Evolutionary conservation across 2,797 vertebrate species (phyloP).

Genomic region (Liparis tanakae): DNA sequence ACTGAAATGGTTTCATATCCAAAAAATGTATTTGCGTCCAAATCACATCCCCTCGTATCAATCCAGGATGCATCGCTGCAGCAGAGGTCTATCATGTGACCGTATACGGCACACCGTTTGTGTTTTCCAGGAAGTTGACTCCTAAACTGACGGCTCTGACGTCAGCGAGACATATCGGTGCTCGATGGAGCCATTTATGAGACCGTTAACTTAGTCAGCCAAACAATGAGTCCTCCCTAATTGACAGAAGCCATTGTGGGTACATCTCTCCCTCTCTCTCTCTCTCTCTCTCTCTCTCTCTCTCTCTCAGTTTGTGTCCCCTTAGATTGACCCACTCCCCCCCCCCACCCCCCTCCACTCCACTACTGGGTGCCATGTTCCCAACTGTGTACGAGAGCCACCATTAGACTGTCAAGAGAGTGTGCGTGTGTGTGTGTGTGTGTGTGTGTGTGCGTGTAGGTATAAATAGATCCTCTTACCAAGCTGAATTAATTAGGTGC

Average conservation of each 20-base stretch:
- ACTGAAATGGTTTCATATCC: too few relatives aligned
- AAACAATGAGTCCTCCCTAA: conserved; percentile 58
- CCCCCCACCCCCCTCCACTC: too few relatives aligned
- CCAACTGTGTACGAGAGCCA: conserved; percentile 20
- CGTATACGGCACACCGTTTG: background rate
- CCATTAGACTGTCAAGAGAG: conserved; percentile 37
- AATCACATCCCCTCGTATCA: background rate
- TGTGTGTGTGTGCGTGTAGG: conserved; percentile 21
- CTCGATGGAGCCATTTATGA: conserved; percentile 47
- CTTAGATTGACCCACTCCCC: background rate
- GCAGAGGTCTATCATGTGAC: background rate
- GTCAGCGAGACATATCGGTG: conserved; percentile 32
- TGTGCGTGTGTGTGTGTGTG: conserved; percentile 37
- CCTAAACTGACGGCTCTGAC: background rate
- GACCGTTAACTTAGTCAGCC: conserved; percentile 51
- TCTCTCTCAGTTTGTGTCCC: conserved; percentile 16
- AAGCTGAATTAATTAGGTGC: conserved; percentile 81
- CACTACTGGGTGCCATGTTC: conserved; percentile 29
- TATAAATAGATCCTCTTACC: conserved; percentile 75
- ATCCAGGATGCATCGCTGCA: background rate
- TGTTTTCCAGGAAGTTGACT: background rate
- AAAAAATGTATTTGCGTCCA: background rate
- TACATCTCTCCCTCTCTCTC: conserved; percentile 18
- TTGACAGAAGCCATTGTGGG: conserved; percentile 57
- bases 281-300: background rate